Conservation (phyloP, 2,888 invertebrate genomes). For the Drosophila neoperkinsi region DNA sequence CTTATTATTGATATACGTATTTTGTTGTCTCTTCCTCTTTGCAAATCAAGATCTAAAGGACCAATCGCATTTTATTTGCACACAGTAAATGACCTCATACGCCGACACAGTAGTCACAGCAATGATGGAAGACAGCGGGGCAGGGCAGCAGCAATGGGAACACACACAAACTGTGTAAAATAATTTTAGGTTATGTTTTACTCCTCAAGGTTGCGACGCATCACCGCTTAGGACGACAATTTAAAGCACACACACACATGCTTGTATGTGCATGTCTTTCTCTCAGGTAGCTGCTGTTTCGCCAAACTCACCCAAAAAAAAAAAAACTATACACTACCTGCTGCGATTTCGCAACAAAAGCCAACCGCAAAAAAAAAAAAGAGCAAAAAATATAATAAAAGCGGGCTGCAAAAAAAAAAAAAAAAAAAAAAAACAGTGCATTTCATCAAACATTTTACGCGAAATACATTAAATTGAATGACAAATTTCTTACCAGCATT, state of each 20-base stretch:
- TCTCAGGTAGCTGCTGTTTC: constrained; percentile 42
- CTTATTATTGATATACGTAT: constrained; percentile 3
- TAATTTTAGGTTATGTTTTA: constrained; percentile 73
- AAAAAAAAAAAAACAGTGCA: constrained; percentile 20
- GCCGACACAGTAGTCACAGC: constrained; percentile 9
- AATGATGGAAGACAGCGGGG: not conserved
- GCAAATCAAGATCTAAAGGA: constrained; percentile 37
- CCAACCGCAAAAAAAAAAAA: constrained; percentile 23
- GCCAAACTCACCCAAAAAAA: constrained; percentile 41
- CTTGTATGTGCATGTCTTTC: constrained; percentile 6
- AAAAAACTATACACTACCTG: constrained; percentile 14
- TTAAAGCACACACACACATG: constrained; percentile 16
- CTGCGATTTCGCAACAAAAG: constrained; percentile 52
- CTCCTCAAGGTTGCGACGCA: constrained; percentile 68
- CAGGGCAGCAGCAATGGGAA: constrained; percentile 23
- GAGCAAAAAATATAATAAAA: not conserved
- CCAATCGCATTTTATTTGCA: constrained; percentile 31
- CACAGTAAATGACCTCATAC: constrained; percentile 77
- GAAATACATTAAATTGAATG: not conserved
- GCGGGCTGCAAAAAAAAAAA: constrained; percentile 4
- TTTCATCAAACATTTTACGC: constrained; percentile 1
- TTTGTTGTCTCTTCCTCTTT: not conserved
- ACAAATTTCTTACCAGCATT: constrained; percentile 24
- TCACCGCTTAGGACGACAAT: constrained; percentile 32
- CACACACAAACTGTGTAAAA: constrained; percentile 37